Conservation (phyloP, 2,797 vertebrate species). For the Kryptolebias ocellatus region DNA sequence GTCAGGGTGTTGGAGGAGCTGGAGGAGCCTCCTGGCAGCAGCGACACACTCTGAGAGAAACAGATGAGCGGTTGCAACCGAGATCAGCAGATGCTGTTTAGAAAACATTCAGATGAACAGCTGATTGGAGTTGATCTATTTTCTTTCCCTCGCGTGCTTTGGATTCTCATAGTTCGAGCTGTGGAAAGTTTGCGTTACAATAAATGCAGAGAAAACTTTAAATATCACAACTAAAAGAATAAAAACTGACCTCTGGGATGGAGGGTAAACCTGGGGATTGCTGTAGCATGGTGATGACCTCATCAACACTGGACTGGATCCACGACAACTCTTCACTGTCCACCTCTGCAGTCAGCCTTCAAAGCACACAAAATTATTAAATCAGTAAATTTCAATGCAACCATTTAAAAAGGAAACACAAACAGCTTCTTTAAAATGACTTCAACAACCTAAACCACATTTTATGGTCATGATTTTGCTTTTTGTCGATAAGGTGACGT, state of each 20-base stretch:
- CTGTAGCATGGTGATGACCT: slow-evolving; percentile 87
- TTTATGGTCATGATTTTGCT: background rate
- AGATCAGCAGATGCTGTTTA: slow-evolving; percentile 15
- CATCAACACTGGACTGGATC: slow-evolving; percentile 87
- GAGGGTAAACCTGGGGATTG: slow-evolving; percentile 78
- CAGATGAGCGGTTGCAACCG: slow-evolving; percentile 26
- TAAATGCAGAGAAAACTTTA: background rate
- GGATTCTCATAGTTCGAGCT: background rate
- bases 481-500: background rate
- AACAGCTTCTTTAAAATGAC: background rate
- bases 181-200: background rate
- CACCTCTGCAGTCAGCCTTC: slow-evolving; percentile 80
- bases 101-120: slow-evolving; percentile 12
- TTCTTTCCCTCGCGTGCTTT: background rate
- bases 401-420: background rate
- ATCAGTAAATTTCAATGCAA: background rate
- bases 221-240: background rate
- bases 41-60: slow-evolving; percentile 73
- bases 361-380: slow-evolving; percentile 1
- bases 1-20: slow-evolving; percentile 84
- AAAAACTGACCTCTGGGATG: slow-evolving; percentile 79
- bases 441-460: background rate
- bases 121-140: background rate
- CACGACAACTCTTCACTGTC: slow-evolving; percentile 85
- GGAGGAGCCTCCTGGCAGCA: slow-evolving; percentile 75